A percentile compares a stretch with the other conserved stretches of the same genome.
Conservation (phyloP, 2,888 invertebrate genomes). For the Tetranychus truncatus region DNA sequence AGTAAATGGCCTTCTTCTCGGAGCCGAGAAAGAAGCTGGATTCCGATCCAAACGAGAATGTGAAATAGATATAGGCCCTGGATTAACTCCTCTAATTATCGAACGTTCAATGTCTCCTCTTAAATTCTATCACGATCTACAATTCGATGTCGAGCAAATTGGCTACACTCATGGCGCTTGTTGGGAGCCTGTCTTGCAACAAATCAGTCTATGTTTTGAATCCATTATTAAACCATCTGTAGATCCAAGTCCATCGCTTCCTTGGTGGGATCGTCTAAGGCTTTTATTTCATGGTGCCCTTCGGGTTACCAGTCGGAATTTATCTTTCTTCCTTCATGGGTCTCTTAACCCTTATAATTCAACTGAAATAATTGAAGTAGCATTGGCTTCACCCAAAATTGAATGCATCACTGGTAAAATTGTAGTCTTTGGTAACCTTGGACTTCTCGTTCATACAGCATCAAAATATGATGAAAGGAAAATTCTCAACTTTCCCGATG, state of each 20-base stretch:
- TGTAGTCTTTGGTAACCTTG: conserved; percentile 75
- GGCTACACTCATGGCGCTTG: conserved; percentile 94
- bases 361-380: conserved; percentile 94
- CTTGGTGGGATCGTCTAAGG: conserved; percentile 94
- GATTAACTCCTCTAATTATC: conserved; percentile 40
- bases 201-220: conserved; percentile 50
- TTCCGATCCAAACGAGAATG: conserved; percentile 53
- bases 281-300: conserved; percentile 77
- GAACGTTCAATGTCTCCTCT: conserved; percentile 74
- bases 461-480: conserved; percentile 97
- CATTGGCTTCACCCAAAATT: conserved; percentile 77
- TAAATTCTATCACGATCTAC: conserved; percentile 94
- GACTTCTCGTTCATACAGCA: conserved; percentile 85
- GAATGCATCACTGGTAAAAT: conserved; percentile 63
- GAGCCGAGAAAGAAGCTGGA: conserved; percentile 67
- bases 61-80: conserved; percentile 49
- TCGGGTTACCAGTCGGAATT: conserved; percentile 64
- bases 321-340: conserved; percentile 79
- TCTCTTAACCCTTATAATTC: conserved; percentile 95
- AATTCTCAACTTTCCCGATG: conserved; percentile 69
- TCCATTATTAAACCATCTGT: conserved; percentile 44
- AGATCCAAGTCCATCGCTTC: conserved; percentile 78
- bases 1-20: conserved; percentile 72
- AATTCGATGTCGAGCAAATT: conserved; percentile 42
- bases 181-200: conserved; percentile 92